phyloP scores from a whole-genome alignment of 2,113 vertebrate genomes.

The Steatornis caripensis region DNA sequence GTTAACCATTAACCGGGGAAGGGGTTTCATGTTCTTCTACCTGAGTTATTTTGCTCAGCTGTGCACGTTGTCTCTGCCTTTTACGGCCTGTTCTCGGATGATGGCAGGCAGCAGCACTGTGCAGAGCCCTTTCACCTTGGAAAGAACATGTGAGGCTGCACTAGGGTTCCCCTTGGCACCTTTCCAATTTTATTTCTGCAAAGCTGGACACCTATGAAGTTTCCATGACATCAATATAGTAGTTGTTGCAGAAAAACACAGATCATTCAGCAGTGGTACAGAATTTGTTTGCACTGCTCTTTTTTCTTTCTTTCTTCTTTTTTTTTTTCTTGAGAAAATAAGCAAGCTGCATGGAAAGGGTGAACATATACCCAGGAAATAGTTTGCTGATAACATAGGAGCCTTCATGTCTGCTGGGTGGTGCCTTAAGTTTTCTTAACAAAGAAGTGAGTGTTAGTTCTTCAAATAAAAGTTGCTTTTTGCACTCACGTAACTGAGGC shows the following conservation, averaged over 20 bases:
- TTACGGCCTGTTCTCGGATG: neutral
- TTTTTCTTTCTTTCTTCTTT: neutral
- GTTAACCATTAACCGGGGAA: conserved; percentile 38
- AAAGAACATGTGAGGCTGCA: neutral
- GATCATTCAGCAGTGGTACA: conserved; percentile 40
- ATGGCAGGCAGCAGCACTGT: neutral
- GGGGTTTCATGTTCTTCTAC: neutral
- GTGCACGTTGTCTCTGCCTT: neutral
- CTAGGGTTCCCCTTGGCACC: neutral
- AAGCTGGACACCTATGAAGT: conserved; percentile 30
- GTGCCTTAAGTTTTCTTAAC: conserved; percentile 76
- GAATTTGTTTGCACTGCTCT: conserved; percentile 65
- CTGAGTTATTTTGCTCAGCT: neutral
- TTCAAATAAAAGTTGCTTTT: conserved; percentile 77
- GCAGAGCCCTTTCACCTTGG: neutral
- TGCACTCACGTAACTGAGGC: conserved; percentile 67
- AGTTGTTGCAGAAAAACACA: conserved; percentile 43
- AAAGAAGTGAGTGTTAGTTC: conserved; percentile 77
- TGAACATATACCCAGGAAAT: conserved; percentile 73
- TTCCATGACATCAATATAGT: conserved; percentile 65
- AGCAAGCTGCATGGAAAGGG: conserved; percentile 49
- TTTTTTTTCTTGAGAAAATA: conserved; percentile 42
- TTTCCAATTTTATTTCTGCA: neutral
- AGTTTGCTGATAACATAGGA: conserved; percentile 80
- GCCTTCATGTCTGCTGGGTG: conserved; percentile 78